Percentiles rank a stretch among this genome's conserved stretches.
Conservation (phyloP, 2,888 invertebrate genomes). For the Eurytoma californica region DNA sequence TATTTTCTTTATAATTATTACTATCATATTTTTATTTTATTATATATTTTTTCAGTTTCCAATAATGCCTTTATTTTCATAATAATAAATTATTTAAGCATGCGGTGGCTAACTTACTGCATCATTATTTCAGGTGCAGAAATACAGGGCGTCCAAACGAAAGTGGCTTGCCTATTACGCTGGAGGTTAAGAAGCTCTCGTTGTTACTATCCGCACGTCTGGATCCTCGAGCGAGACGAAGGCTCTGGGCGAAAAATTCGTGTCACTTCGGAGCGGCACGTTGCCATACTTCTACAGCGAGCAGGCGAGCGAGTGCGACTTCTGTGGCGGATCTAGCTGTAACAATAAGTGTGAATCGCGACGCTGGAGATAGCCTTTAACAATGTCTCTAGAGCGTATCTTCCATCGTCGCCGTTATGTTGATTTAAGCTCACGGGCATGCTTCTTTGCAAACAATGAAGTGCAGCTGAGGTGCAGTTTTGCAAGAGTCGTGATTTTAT, state of each 20-base stretch:
- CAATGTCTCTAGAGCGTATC: constrained; percentile 19
- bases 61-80: too few species aligned
- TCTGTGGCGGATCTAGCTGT: too few species aligned
- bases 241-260: constrained; percentile 24
- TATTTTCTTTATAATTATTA: too few species aligned
- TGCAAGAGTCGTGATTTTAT: constrained; percentile 17
- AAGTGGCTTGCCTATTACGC: constrained; percentile 45
- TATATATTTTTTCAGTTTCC: too few species aligned
- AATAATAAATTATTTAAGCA: too few species aligned
- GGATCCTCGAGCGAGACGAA: constrained; percentile 26
- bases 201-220: constrained; percentile 20
- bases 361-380: constrained; percentile 25
- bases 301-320: background rate
- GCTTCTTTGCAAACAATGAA: constrained; percentile 48
- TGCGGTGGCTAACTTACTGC: too few species aligned
- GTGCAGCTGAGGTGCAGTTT: constrained; percentile 6
- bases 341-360: constrained; percentile 36
- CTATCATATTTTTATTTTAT: too few species aligned
- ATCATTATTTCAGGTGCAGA: background rate
- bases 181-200: constrained; percentile 28
- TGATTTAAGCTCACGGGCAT: constrained; percentile 25
- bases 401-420: constrained; percentile 9
- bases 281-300: background rate
- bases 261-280: constrained; percentile 27
- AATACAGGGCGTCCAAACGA: constrained; percentile 2